Percentiles rank a stretch among this genome's conserved stretches.
Conservation (phyloP, 2,888 invertebrate species). For the Drosophila parthenogenetica region DNA sequence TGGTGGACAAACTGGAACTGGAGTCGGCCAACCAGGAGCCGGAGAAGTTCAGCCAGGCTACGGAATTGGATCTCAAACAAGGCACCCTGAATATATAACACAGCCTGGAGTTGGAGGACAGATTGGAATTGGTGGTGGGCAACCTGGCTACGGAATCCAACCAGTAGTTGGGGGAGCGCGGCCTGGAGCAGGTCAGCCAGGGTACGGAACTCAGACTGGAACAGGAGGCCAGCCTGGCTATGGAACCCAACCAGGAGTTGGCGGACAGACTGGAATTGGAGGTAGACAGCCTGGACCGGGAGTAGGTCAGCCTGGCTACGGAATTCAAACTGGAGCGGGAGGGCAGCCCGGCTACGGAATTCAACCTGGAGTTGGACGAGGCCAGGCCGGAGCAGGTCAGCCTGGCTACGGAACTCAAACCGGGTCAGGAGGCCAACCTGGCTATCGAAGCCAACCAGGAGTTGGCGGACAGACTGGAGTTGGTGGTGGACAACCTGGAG, state of each 20-base stretch:
- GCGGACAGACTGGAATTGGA: conserved; percentile 21
- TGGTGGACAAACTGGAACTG: conserved; percentile 35
- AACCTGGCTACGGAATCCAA: conserved; percentile 10
- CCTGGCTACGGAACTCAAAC: conserved; percentile 30
- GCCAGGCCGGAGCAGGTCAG: conserved; percentile 3
- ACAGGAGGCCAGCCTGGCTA: conserved; percentile 12
- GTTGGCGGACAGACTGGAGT: not conserved
- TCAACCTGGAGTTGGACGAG: conserved; percentile 29
- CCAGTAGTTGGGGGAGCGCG: conserved; percentile 27
- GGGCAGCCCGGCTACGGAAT: conserved; percentile 16
- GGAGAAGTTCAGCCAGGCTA: conserved; percentile 29
- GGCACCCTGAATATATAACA: no score
- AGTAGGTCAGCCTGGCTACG: not conserved
- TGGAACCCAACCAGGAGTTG: conserved; percentile 18
- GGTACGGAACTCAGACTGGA: conserved; percentile 34
- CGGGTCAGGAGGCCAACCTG: no score
- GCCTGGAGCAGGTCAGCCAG: conserved; percentile 28
- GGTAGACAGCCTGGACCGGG: conserved; percentile 29
- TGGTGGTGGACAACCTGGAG: conserved; percentile 16
- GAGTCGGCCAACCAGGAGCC: conserved; percentile 4
- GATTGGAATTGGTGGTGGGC: conserved; percentile 5
- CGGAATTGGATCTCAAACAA: no score
- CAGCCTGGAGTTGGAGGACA: conserved; percentile 19
- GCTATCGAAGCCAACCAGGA: conserved; percentile 30
- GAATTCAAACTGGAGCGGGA: conserved; percentile 6